Evolutionary conservation across 2,113 vertebrate species (phyloP), one percentile per base, ranked within the genome.

Genomic region (Oncorhynchus masou): DNA sequence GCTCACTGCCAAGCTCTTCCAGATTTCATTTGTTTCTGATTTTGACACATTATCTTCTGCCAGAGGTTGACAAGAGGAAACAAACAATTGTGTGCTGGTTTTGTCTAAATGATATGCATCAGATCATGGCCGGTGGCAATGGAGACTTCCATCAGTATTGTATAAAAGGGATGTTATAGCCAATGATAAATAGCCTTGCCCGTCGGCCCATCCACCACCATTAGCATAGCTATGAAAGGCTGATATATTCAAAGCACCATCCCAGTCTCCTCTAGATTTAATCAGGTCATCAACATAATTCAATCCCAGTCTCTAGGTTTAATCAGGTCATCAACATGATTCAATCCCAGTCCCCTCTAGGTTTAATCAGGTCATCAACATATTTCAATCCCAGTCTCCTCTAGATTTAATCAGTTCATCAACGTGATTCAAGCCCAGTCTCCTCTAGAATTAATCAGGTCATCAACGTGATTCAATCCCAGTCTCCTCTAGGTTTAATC

Each of bases 391-490:
- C 39, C 39, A 39, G 39, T 9, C 39, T 39, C 39, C 8, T 39
- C 39, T 39, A 9, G 90, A 84, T 89, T 91, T 67, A 90, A 88
- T 88, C 92, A 93, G 89, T 89, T 92, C 87, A 88, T 90, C 79
- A 91, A 88, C 83, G 87, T 90, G 86, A 90, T 89, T 31, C 29
- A 31, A 31, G 5, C 29, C 29, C 29, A 5, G 29, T 31, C 29
- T 5, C 29, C 29, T 31, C 29, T 31, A 31, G 4, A 1, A 5
- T 31, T 31, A 31, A 31, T 31, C 4, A 31, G 29, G 4, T 31
- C 5, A 31, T 5, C 5, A 31, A 31, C 4, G 4, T 31, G 5
- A 31, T 31, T 31, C 29, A 31, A 31, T 1, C 29, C 29, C 29
- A 31, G 4, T 5, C 29, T 31, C 29, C 29, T 31, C 29, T 31